Evolutionary conservation across 2,888 invertebrate species (phyloP), one percentile per base, ranked within the genome.

Genomic region (Dichetophora obliterata): DNA sequence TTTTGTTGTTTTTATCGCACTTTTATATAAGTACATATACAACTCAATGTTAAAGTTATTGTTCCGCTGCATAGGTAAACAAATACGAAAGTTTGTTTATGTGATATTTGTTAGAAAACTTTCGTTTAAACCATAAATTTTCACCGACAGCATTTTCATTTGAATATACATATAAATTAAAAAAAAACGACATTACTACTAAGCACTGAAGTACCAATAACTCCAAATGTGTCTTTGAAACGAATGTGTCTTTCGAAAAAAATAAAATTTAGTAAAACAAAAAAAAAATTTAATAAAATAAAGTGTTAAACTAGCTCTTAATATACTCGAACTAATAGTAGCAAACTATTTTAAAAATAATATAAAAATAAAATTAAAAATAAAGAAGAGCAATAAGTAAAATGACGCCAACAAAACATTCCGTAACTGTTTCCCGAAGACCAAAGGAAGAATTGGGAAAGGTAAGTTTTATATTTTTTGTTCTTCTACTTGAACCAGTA

Each of bases 321-420:
- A 22, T 24, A 71, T 59, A 31, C 68, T 50, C 54, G 54, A n/a
- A 54, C n/a, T 6, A 19, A 19, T 54, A n/a, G 6, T 37, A 66
- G 19, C 24, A 19, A 66, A 22, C 6, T 48, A 19, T 6, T 34
- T 63, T n/a, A 31, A 34, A 59, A 27, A 19, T 66, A 37, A 66
- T 3, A 48, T 66, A 48, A 66, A 43, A 34, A 6, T 63, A 22
- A 43, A 66, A 22, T 24, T 31, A 27, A 27, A 27, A 2, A 19
- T 34, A 16, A 69, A 11, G 19, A n/a, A 66, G 5, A 31, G 6
- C 27, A 52, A 52, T 22, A 52, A 3, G 24, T 16, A 61, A 11
- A 50, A 74, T 74, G 74, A 65, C 74, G 37, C 74, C 74, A 5
- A 74, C 66, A 24, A 74, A 74, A 52, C 48, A 74, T 65, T 52